phyloP scores from a whole-genome alignment of 2,888 invertebrate species.

The Germaria angustata region DNA sequence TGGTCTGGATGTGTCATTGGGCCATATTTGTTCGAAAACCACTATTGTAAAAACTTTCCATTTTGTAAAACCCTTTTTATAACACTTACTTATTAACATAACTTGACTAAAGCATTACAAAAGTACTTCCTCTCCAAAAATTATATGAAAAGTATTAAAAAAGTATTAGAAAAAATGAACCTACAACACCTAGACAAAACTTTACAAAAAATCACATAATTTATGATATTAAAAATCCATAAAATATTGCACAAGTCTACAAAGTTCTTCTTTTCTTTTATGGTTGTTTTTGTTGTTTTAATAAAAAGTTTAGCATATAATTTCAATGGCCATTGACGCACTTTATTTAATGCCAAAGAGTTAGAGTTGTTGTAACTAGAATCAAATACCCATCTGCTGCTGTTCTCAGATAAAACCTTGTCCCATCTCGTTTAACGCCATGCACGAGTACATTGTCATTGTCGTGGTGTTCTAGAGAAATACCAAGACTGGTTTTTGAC shows the following conservation, averaged over 20 bases:
- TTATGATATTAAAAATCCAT: constrained; percentile 17
- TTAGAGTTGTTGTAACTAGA: constrained; percentile 46
- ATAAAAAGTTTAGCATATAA: constrained; percentile 40
- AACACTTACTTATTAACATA: no score
- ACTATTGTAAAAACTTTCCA: no score
- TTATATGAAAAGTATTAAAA: no score
- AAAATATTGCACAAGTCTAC: constrained; percentile 7
- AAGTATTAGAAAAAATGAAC: no score
- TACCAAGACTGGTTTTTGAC: constrained; percentile 6
- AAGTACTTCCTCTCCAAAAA: no score
- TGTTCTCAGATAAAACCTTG: constrained; percentile 17
- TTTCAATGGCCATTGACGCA: constrained; percentile 52
- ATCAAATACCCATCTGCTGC: constrained; percentile 61
- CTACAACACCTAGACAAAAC: background rate
- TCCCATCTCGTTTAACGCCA: background rate
- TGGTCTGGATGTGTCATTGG: no score
- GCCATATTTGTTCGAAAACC: no score
- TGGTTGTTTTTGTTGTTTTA: constrained; percentile 38
- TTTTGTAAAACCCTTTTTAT: no score
- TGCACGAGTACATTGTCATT: background rate
- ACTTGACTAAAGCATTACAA: no score
- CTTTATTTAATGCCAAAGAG: constrained; percentile 65
- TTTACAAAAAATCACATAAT: constrained; percentile 7
- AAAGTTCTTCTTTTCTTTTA: background rate
- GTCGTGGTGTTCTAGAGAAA: background rate